Conservation (phyloP, 2,797 vertebrate genomes). For the Cyprinella venusta region DNA sequence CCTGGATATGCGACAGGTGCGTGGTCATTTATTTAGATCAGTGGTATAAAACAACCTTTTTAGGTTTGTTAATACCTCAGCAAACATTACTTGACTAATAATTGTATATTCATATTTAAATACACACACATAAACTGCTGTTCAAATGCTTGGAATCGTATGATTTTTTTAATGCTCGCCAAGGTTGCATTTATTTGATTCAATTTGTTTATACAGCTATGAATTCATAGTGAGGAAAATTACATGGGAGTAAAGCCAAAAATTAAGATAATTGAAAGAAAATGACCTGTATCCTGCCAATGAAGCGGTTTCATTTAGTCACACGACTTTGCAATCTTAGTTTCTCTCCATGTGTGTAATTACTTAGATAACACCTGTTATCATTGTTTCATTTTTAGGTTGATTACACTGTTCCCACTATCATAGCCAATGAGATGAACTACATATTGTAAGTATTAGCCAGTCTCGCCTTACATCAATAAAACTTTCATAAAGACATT, state of each 20-base stretch:
- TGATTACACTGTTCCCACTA: conserved; percentile 91
- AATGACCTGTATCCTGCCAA: neutral
- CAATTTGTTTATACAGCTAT: neutral
- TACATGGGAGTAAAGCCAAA: neutral
- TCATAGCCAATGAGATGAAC: conserved; percentile 92
- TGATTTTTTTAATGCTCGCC: neutral
- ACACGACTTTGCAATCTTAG: neutral
- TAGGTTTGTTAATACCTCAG: neutral
- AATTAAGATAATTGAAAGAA: neutral
- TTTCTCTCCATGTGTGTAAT: neutral
- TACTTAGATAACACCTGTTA: neutral
- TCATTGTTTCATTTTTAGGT: conserved; percentile 76
- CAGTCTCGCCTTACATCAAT: neutral
- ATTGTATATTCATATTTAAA: neutral
- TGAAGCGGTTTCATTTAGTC: neutral
- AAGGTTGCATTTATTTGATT: too few species aligned
- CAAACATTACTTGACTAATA: neutral
- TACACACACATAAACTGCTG: neutral
- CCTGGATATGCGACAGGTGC: conserved; percentile 90
- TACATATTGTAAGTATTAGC: conserved; percentile 93
- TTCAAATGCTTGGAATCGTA: neutral
- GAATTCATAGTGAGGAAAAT: neutral
- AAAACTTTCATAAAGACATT: neutral
- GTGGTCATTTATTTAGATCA: neutral
- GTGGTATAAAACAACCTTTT: neutral